Evolutionary conservation across 2,113 vertebrate genomes (phyloP).

Genomic region (Marmota flaviventris): DNA sequence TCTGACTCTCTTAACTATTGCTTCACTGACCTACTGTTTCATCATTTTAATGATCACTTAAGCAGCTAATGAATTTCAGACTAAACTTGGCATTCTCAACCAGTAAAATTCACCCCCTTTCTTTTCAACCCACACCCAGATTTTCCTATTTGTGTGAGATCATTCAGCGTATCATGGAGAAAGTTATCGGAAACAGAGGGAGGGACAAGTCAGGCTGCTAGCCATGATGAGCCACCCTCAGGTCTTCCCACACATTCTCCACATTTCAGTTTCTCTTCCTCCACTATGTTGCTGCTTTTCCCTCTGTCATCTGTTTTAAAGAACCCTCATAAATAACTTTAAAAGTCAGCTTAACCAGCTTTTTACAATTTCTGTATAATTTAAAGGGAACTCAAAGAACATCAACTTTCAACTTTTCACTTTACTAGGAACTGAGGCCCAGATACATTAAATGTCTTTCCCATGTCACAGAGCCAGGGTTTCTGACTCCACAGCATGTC

Average conservation of each 20-base stretch:
- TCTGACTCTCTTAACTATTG: neutral
- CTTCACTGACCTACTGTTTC: neutral
- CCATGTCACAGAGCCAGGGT: neutral
- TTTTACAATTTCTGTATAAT: constrained; percentile 11
- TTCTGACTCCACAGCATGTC: neutral
- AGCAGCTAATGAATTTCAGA: constrained; percentile 40
- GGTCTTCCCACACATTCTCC: constrained; percentile 48
- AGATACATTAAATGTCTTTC: neutral
- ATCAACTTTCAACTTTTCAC: neutral
- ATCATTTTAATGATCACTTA: constrained; percentile 26
- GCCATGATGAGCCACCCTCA: neutral
- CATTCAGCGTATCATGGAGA: neutral
- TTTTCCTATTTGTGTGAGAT: constrained; percentile 56
- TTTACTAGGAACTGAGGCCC: neutral
- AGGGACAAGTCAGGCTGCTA: neutral
- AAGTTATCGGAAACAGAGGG: constrained; percentile 32
- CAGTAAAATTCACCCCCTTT: constrained; percentile 47
- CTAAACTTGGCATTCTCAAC: constrained; percentile 18
- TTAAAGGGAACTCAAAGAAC: constrained; percentile 15
- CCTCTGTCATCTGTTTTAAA: constrained; percentile 62
- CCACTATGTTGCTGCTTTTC: constrained; percentile 22
- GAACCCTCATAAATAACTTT: constrained; percentile 12
- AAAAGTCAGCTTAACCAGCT: neutral
- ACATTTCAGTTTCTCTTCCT: constrained; percentile 4
- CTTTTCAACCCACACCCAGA: constrained; percentile 62